Percentiles rank a stretch among this genome's conserved stretches.
Evolutionary conservation across 2,797 vertebrate genomes (phyloP).

Genomic region (Microctenopoma lineatum): DNA sequence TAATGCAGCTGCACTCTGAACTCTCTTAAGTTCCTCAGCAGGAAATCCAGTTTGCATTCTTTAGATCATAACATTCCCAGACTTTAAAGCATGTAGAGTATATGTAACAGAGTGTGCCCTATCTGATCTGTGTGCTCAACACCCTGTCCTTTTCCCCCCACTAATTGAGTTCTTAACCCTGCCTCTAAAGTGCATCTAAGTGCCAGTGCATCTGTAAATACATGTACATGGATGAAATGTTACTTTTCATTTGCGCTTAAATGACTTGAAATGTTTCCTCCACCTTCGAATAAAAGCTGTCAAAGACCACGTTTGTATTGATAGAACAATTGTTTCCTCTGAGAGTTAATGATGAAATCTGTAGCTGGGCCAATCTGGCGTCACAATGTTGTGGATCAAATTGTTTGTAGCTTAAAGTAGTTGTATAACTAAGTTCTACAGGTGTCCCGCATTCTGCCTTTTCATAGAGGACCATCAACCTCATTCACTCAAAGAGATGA

Average conservation of each 20-base stretch:
- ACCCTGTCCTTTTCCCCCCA: conserved; percentile 61
- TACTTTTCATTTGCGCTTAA: conserved; percentile 80
- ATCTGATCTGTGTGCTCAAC: conserved; percentile 69
- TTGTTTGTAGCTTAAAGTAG: too few species aligned
- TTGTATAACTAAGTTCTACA: not conserved
- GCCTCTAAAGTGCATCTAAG: conserved; percentile 76
- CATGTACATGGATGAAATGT: conserved; percentile 81
- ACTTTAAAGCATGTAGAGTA: conserved; percentile 76
- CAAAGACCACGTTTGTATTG: conserved; percentile 69
- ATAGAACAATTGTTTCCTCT: conserved; percentile 13
- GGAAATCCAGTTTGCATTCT: conserved; percentile 51
- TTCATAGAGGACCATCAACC: conserved; percentile 34
- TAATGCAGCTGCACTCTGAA: conserved; percentile 46
- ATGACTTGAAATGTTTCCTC: conserved; percentile 80
- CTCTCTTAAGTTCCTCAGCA: conserved; percentile 30
- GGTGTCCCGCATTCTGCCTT: not conserved
- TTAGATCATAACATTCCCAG: conserved; percentile 78
- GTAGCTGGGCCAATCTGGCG: too few species aligned
- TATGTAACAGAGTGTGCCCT: conserved; percentile 70
- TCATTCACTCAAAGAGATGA: conserved; percentile 53
- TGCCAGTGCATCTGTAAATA: conserved; percentile 86
- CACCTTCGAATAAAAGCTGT: conserved; percentile 83
- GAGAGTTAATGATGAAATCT: not conserved
- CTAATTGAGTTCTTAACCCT: conserved; percentile 69
- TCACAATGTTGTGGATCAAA: too few species aligned